Percentiles rank a stretch among this genome's conserved stretches.
Evolutionary conservation across 53 echinoderm and acorn worm genomes (phyloP).

Genomic region (Holothuria leucospilota): DNA sequence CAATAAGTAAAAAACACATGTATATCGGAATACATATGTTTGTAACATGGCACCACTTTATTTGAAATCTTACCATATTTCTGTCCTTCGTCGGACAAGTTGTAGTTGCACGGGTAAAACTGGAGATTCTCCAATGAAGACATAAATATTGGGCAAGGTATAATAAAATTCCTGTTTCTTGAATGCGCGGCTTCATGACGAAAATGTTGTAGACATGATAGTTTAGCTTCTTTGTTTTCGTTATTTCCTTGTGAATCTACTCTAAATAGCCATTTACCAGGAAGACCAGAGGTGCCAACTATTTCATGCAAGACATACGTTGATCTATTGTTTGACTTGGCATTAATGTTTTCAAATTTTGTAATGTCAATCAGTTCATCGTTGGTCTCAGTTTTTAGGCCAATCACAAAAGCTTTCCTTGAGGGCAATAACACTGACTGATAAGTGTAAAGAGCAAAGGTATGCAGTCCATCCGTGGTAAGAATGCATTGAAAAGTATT

Average conservation of each 20-base stretch:
- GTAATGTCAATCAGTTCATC: neutral
- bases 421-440: slow-evolving; percentile 7
- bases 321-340: no score
- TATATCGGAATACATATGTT: no score
- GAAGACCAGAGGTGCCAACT: slow-evolving; percentile 17
- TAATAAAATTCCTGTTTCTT: neutral
- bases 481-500: slow-evolving; percentile 17
- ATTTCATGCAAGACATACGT: neutral
- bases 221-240: slow-evolving; percentile 1
- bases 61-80: no score
- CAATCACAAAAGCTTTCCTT: neutral
- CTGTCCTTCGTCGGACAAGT: no score
- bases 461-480: slow-evolving; percentile 6
- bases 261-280: slow-evolving; percentile 22
- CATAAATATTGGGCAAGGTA: neutral
- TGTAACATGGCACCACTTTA: no score
- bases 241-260: neutral
- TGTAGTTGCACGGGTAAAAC: slow-evolving; percentile 1
- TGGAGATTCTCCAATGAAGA: neutral
- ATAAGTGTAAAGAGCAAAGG: slow-evolving; percentile 4
- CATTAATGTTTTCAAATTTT: neutral
- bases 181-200: no score
- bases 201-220: neutral
- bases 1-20: no score
- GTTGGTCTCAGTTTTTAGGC: slow-evolving; percentile 4